Base-by-base conservation (phyloP, 2,888 invertebrate species). In the Heteromyza rotundicornis region DNA sequence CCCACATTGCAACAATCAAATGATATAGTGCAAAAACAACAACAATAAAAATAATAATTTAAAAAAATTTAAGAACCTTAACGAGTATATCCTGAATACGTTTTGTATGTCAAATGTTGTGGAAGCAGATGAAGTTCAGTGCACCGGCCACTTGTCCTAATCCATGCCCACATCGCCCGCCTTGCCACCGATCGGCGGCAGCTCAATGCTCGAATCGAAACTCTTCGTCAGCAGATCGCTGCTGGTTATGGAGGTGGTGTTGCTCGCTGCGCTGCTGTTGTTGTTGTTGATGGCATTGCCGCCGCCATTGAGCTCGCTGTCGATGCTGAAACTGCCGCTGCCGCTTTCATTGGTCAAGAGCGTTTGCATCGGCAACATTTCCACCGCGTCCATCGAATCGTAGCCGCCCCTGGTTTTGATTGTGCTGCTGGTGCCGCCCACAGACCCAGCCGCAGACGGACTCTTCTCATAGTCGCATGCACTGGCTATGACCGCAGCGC, bases 301-400 rank as follows among this genome's bases (percentile, higher is more conserved):
- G 5, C 40, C 40, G 57, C 79, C 82, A 65, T 76, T 81, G 49
- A 80, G 64, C 52, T 81, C 80, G 59, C 76, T 77, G 24, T 81
- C 81, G 56, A 76, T 72, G 64, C 75, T 81, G 27, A 81, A 78
- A 65, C 73, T 78, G 10, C 79, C 77, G 66, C 79, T 79, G 23
- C 79, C 77, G 47, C 73, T 79, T 61, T 80, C 80, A 68, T 82
- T 81, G n/a, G 76, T 72, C 57, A 80, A 64, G 62, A 81, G 65
- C 27, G 76, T 70, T 67, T 82, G 79, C 74, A 82, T 71, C 22
- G 82, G 80, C 63, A 82, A 63, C 68, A 80, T 69, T 63, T 82
- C 82, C 60, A 72, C 71, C 59, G 76, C 63, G 35, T 71, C 74
- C 35, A 77, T 63, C 23, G 74, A 65, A 60, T 77, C 76, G 50